Percentiles rank a stretch among this genome's conserved stretches.
Conservation (phyloP, 2,888 invertebrate species). For the Euphydryas editha region DNA sequence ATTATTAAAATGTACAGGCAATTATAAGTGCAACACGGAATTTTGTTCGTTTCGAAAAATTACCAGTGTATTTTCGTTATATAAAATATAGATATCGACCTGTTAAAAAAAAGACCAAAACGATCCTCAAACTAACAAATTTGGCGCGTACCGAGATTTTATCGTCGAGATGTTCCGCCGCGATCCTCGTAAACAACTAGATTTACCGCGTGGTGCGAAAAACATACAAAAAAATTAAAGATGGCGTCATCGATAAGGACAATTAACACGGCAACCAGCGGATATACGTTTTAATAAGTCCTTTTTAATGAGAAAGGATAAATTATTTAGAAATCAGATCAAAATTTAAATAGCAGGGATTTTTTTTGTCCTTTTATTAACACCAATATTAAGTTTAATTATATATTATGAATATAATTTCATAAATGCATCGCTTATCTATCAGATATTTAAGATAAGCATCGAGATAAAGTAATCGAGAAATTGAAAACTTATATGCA, state of each 20-base stretch:
- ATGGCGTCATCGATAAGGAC: conserved; percentile 59
- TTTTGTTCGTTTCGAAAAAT: neutral
- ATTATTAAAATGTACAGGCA: neutral
- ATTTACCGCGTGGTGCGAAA: conserved; percentile 51
- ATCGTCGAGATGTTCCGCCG: conserved; percentile 48
- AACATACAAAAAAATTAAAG: conserved; percentile 48
- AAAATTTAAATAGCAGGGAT: conserved; percentile 9
- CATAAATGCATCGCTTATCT: conserved; percentile 8
- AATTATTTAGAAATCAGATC: conserved; percentile 12
- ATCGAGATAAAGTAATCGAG: conserved; percentile 2
- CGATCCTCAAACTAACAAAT: conserved; percentile 42
- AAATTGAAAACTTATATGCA: neutral
- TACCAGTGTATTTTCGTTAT: neutral
- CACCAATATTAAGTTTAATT: neutral
- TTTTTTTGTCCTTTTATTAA: neutral
- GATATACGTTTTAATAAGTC: conserved; percentile 53
- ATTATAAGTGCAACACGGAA: neutral
- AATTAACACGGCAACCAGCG: conserved; percentile 52
- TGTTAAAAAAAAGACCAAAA: conserved; percentile 22
- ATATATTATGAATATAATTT: conserved; percentile 3
- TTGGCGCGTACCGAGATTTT: conserved; percentile 50
- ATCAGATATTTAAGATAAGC: neutral
- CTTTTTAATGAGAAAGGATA: conserved; percentile 52
- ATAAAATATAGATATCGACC: conserved; percentile 21
- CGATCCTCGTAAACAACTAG: conserved; percentile 59